These are phyloP conservation scores for Urocyon cinereoargenteus DNA, from an alignment of 2,797 vertebrate genomes.

Conservation along the genomic window DNA sequence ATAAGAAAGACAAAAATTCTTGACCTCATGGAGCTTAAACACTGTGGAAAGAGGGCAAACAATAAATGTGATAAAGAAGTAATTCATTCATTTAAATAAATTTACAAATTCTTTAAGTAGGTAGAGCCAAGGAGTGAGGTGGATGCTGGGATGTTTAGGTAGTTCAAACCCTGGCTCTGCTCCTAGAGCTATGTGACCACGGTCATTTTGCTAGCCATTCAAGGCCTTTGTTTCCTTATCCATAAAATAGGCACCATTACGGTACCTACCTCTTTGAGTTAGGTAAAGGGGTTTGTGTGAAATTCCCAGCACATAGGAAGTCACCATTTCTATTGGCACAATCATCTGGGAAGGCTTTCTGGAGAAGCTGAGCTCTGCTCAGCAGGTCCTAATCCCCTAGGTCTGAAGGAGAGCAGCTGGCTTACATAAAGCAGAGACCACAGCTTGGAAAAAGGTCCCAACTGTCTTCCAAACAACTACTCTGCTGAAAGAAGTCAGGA, in stretches of 20 bases:
- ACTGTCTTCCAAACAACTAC: not conserved
- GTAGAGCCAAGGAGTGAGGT: not conserved
- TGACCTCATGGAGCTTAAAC: not conserved
- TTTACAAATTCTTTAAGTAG: not conserved
- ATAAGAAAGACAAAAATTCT: constrained; percentile 21
- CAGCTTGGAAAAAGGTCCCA: not conserved
- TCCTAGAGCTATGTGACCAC: not conserved
- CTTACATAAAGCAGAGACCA: not conserved
- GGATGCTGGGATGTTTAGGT: not conserved
- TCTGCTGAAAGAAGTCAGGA: not conserved
- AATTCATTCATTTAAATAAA: not conserved
- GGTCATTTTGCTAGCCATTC: not conserved
- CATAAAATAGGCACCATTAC: not conserved
- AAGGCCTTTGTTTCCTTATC: not conserved
- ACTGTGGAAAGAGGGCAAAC: not conserved
- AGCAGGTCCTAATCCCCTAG: not conserved
- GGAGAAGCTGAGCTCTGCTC: not conserved
- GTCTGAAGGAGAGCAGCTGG: not conserved
- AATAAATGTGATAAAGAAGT: not conserved
- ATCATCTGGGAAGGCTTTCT: not conserved
- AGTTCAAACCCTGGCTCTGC: not conserved
- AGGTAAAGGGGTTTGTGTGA: not conserved
- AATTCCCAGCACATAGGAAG: not conserved
- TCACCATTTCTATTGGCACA: not conserved
- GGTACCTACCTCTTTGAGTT: too few relatives aligned